Percentiles rank a stretch among this genome's conserved stretches.
phyloP scores from a whole-genome alignment of 2,888 invertebrate species.

The Cryptophagus acutangulus region DNA sequence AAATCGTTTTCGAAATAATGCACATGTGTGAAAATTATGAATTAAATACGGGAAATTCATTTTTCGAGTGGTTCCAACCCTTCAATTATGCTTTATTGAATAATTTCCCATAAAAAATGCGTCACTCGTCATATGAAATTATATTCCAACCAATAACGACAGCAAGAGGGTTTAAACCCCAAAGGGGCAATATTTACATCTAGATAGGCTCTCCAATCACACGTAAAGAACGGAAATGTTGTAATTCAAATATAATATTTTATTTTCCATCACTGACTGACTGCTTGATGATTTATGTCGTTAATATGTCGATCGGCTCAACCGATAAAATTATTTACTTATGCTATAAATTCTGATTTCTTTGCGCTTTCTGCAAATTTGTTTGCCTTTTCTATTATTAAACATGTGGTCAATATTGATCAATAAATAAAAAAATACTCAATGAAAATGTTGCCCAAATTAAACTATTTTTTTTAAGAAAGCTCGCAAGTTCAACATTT shows the following conservation, averaged over 20 bases:
- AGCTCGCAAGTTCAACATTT: too few species aligned
- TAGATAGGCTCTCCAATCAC: constrained; percentile 8
- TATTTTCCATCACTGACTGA: constrained; percentile 3
- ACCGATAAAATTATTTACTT: too few species aligned
- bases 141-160: constrained; percentile 40
- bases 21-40: background rate
- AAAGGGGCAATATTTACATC: constrained; percentile 8
- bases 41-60: constrained; percentile 13
- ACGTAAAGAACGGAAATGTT: constrained; percentile 3
- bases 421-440: too few species aligned
- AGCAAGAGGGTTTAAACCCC: background rate
- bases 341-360: too few species aligned
- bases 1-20: too few species aligned
- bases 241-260: background rate
- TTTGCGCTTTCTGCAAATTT: too few species aligned
- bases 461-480: too few species aligned
- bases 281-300: too few species aligned
- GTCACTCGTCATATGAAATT: constrained; percentile 41
- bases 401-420: too few species aligned
- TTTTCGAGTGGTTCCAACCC: constrained; percentile 30
- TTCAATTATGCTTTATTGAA: constrained; percentile 32
- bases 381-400: too few species aligned
- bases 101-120: constrained; percentile 35
- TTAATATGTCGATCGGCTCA: too few species aligned
- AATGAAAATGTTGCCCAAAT: too few species aligned